These are phyloP conservation scores for Bos javanicus DNA, from an alignment of 2,113 vertebrate genomes.

Conservation along the genomic window DNA sequence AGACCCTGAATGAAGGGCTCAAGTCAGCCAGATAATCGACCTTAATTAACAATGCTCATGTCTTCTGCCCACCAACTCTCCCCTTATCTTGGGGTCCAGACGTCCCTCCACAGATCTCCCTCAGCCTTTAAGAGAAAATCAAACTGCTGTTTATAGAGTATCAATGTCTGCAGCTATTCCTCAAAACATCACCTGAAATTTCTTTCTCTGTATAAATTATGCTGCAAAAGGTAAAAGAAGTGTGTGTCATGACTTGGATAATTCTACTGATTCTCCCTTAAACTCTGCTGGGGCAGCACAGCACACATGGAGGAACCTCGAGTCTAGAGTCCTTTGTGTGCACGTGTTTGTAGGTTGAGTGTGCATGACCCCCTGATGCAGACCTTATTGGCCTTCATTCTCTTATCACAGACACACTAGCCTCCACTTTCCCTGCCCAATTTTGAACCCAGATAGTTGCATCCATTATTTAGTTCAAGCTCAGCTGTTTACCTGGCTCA, in stretches of 20 bases:
- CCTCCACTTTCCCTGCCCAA: neutral
- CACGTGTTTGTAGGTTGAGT: fast-evolving
- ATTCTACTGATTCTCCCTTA: neutral
- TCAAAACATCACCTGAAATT: neutral
- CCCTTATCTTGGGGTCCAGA: neutral
- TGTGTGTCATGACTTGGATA: neutral
- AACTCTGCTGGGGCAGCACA: neutral
- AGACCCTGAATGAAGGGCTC: neutral
- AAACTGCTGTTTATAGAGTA: neutral
- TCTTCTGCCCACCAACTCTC: neutral
- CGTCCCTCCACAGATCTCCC: neutral
- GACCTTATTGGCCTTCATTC: neutral
- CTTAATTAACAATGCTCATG: neutral
- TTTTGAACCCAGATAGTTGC: neutral
- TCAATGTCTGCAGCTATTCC: neutral
- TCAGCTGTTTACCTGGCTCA: neutral
- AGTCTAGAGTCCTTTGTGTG: neutral
- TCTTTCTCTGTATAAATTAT: neutral
- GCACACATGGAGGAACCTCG: fast-evolving
- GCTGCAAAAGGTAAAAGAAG: neutral
- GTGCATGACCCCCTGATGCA: fast-evolving
- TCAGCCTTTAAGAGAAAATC: neutral
- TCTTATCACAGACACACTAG: neutral
- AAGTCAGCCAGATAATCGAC: neutral
- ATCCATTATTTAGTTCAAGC: neutral